phyloP scores from a whole-genome alignment of 2,113 vertebrate species.

The Alectura lathami region DNA sequence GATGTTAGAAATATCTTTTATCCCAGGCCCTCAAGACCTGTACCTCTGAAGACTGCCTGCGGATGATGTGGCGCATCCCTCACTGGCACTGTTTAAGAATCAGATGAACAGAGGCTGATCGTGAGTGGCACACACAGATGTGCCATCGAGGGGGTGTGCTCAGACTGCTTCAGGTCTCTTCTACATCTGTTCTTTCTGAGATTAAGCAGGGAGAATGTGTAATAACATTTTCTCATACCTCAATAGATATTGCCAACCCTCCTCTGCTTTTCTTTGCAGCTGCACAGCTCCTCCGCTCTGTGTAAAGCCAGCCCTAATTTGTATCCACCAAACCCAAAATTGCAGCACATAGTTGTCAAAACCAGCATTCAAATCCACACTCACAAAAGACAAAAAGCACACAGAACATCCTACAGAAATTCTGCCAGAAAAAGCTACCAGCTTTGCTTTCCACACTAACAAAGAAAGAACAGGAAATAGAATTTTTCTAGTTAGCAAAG shows the following conservation, averaged over 20 bases:
- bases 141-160: not conserved
- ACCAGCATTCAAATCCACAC: constrained; percentile 10
- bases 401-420: not conserved
- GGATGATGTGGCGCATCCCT: not conserved
- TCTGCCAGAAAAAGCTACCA: not conserved
- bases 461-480: not conserved
- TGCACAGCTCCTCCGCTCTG: constrained; percentile 6
- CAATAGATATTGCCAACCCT: not conserved
- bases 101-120: not conserved
- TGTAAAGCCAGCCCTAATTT: not conserved
- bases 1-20: not conserved
- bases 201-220: constrained; percentile 4
- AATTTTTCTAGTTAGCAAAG: not conserved
- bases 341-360: constrained; percentile 36
- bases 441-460: not conserved
- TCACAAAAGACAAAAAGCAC: constrained; percentile 10
- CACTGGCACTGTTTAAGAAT: not conserved
- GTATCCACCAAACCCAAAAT: constrained; percentile 31
- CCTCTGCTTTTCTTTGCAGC: constrained; percentile 17
- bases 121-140: not conserved
- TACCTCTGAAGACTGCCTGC: not conserved
- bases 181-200: not conserved
- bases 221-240: not conserved
- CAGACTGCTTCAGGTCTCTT: constrained; percentile 11
- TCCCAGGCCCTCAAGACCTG: not conserved